Evolutionary conservation across 1,140 invertebrate genomes (phyloP).

Genomic region (Leptestheria dahalacensis): DNA sequence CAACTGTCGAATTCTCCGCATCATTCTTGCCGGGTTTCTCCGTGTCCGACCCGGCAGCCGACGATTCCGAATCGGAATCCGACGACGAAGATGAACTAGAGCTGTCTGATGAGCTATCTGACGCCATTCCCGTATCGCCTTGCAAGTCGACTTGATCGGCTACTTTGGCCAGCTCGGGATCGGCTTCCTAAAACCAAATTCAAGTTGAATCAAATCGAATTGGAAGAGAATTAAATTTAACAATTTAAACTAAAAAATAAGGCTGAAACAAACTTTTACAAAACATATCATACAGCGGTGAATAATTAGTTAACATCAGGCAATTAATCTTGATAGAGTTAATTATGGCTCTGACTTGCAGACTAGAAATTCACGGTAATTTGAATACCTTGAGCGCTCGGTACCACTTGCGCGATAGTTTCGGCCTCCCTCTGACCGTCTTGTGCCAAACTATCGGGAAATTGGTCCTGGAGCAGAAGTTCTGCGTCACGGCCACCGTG

Average conservation of each 20-base stretch:
- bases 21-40: slow-evolving; percentile 16
- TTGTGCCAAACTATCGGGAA: slow-evolving; percentile 95
- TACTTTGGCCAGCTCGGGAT: slow-evolving; percentile 64
- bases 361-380: not conserved
- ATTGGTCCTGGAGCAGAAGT: slow-evolving; percentile 90
- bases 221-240: too few species aligned
- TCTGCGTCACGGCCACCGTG: slow-evolving; percentile 94
- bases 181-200: slow-evolving; percentile 51
- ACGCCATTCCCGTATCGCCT: slow-evolving; percentile 76
- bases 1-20: slow-evolving; percentile 66
- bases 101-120: slow-evolving; percentile 82
- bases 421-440: slow-evolving; percentile 85
- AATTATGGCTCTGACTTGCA: too few species aligned
- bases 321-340: not conserved
- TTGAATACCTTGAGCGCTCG: slow-evolving; percentile 42
- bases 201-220: too few species aligned
- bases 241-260: too few species aligned
- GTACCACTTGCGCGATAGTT: slow-evolving; percentile 77
- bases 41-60: slow-evolving; percentile 32
- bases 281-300: too few species aligned
- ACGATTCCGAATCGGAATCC: slow-evolving; percentile 27
- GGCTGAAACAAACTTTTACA: too few species aligned
- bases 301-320: slow-evolving; percentile 6
- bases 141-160: slow-evolving; percentile 75
- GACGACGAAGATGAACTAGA: slow-evolving; percentile 61